A percentile compares a stretch with the other conserved stretches of the same genome.
phyloP scores from a whole-genome alignment of 2,797 vertebrate genomes.

The Melopsittacus undulatus region DNA sequence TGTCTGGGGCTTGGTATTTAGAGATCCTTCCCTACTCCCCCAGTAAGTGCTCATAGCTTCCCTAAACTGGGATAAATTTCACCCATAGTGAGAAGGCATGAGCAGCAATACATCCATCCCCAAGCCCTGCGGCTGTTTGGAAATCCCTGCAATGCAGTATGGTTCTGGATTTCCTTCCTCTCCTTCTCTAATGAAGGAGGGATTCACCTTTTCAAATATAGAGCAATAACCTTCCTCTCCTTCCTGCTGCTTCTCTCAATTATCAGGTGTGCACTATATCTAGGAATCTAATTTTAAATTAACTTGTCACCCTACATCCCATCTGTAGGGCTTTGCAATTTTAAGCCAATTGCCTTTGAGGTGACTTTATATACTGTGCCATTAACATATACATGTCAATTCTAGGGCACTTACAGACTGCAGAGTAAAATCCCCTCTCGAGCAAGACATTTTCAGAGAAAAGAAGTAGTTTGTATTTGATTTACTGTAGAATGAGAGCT shows the following conservation, averaged over 20 bases:
- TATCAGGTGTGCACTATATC: conserved; percentile 59
- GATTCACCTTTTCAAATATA: conserved; percentile 68
- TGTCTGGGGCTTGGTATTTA: not conserved
- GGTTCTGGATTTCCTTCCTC: conserved; percentile 5
- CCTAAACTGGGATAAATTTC: not conserved
- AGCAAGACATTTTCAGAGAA: not conserved
- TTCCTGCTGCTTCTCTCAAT: conserved; percentile 47
- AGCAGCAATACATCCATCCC: not conserved
- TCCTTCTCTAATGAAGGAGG: conserved; percentile 45
- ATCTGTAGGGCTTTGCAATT: conserved; percentile 61
- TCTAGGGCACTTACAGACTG: conserved; percentile 45
- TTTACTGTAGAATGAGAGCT: conserved; percentile 8
- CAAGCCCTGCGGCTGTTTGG: not conserved
- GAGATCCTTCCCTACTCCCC: not conserved
- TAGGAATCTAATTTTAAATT: conserved; percentile 69
- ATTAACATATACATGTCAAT: conserved; percentile 53
- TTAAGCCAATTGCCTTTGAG: conserved; percentile 67
- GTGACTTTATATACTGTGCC: conserved; percentile 67
- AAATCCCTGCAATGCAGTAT: not conserved
- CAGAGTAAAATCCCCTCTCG: conserved; percentile 22
- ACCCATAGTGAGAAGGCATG: not conserved
- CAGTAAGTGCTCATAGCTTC: not conserved
- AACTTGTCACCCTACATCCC: conserved; percentile 57
- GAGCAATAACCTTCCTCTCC: conserved; percentile 58
- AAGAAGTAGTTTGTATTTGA: not conserved